A percentile compares a stretch with the other conserved stretches of the same genome.
These are phyloP conservation scores for Perizoma affinitatum DNA, from an alignment of 2,888 invertebrate genomes.

Conservation along the genomic window DNA sequence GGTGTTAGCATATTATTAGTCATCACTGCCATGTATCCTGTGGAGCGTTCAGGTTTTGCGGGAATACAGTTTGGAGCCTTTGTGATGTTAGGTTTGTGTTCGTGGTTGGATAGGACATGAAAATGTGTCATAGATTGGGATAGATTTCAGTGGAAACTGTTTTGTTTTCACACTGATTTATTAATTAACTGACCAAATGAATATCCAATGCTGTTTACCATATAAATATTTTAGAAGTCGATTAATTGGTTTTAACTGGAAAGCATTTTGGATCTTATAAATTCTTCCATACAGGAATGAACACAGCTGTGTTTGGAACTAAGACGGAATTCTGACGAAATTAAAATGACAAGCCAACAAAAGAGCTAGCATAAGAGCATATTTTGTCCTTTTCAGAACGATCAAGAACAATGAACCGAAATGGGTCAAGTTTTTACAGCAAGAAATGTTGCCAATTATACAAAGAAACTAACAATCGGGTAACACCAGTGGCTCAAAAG, in stretches of 20 bases:
- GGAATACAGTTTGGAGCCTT: conserved; percentile 22
- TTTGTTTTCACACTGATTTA: too few relatives aligned
- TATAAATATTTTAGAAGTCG: too few relatives aligned
- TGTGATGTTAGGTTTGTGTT: conserved; percentile 25
- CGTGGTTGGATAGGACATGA: conserved; percentile 10
- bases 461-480: conserved; percentile 62
- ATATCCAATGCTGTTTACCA: too few relatives aligned
- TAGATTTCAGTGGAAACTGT: neutral
- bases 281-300: neutral
- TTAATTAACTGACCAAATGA: too few relatives aligned
- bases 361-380: conserved; percentile 21
- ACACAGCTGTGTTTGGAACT: neutral
- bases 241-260: too few relatives aligned
- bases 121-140: conserved; percentile 11
- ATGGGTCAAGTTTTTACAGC: conserved; percentile 63
- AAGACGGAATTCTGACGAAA: conserved; percentile 11
- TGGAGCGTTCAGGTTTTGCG: conserved; percentile 29
- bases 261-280: too few relatives aligned
- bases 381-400: conserved; percentile 45
- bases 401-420: conserved; percentile 49
- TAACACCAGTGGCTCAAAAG: conserved; percentile 77
- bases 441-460: conserved; percentile 59
- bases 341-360: conserved; percentile 18
- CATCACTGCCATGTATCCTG: conserved; percentile 52
- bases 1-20: conserved; percentile 64